A percentile compares a stretch with the other conserved stretches of the same genome.
phyloP scores from a whole-genome alignment of 2,888 invertebrate species.

The Harmothoe impar region DNA sequence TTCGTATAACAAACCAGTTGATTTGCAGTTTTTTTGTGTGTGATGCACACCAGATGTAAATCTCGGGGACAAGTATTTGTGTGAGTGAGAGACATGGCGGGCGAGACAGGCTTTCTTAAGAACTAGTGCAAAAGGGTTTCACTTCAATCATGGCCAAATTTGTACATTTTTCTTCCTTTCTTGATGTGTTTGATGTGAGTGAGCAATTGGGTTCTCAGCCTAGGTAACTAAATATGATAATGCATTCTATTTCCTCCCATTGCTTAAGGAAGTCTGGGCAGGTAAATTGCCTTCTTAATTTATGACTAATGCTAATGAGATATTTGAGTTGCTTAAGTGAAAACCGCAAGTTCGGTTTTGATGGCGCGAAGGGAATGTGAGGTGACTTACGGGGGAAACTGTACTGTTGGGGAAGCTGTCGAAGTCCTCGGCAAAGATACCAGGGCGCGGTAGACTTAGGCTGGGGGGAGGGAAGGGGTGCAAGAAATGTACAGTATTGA shows the following conservation, averaged over 20 bases:
- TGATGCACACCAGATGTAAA: slow-evolving; percentile 24
- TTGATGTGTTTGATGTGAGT: background rate
- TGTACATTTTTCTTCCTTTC: background rate
- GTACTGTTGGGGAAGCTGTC: no score
- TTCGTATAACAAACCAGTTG: background rate
- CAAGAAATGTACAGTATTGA: background rate
- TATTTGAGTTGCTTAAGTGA: background rate
- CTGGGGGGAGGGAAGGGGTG: background rate
- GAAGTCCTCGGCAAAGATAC: no score
- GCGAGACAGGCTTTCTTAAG: background rate
- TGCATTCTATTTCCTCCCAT: background rate
- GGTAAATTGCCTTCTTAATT: background rate
- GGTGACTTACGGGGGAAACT: no score
- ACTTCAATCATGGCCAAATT: slow-evolving; percentile 50
- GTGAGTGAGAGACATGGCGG: background rate
- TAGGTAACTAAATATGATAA: background rate
- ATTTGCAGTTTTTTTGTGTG: background rate
- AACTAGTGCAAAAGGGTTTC: slow-evolving; percentile 33
- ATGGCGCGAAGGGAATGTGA: no score
- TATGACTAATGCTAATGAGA: background rate
- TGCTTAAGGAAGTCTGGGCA: background rate
- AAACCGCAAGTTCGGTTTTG: background rate
- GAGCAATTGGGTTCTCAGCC: background rate
- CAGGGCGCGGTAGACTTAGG: no score
- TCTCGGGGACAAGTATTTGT: slow-evolving; percentile 1